These are phyloP conservation scores for Ennomos quercinarius DNA, from an alignment of 2,888 invertebrate genomes.

Conservation along the genomic window DNA sequence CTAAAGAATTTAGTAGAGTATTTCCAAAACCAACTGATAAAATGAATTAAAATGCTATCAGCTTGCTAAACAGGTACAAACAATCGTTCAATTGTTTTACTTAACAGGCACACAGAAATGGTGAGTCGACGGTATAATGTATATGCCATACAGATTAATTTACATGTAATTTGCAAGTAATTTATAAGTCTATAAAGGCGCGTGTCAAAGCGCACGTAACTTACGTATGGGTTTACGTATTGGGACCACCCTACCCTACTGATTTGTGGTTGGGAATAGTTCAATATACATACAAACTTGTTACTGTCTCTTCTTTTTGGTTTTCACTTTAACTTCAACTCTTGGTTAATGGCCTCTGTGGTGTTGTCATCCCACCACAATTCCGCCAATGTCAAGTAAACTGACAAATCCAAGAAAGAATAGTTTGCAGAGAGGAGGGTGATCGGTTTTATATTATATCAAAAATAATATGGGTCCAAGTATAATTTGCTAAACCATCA, in stretches of 20 bases:
- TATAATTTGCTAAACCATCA: too few relatives aligned
- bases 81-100: constrained; percentile 36
- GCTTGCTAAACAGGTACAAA: constrained; percentile 18
- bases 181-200: constrained; percentile 17
- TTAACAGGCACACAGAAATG: constrained; percentile 25
- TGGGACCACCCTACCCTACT: too few relatives aligned
- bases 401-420: too few relatives aligned
- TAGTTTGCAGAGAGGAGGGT: too few relatives aligned
- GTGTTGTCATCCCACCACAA: too few relatives aligned
- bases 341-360: too few relatives aligned
- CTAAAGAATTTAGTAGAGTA: neutral
- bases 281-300: neutral
- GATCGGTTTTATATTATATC: too few relatives aligned
- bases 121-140: constrained; percentile 25
- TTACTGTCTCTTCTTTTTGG: neutral
- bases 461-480: too few relatives aligned
- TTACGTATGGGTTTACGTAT: neutral
- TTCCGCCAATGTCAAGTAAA: too few relatives aligned
- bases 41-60: constrained; percentile 3
- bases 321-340: too few relatives aligned
- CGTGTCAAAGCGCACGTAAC: constrained; percentile 14
- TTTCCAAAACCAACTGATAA: neutral
- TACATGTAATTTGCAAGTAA: constrained; percentile 32
- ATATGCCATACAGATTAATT: constrained; percentile 28
- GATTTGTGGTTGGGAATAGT: too few relatives aligned